These are phyloP conservation scores for Mormyrus lacerda DNA, from an alignment of 2,113 vertebrate species.

Conservation along the genomic window DNA sequence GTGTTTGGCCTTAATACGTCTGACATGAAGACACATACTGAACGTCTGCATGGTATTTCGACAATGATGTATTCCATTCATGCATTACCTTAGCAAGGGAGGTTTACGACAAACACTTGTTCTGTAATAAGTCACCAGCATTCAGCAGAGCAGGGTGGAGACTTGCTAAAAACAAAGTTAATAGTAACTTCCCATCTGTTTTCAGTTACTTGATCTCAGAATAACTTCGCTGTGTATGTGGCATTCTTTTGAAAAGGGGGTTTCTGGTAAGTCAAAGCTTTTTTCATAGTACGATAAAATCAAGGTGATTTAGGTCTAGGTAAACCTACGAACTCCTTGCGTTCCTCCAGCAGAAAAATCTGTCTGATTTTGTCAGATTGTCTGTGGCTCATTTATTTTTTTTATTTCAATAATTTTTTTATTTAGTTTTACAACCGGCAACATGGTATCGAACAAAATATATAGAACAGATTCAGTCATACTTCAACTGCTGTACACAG, in stretches of 20 bases:
- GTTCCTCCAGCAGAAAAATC: neutral
- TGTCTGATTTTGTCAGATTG: neutral
- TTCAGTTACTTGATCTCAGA: neutral
- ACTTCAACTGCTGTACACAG: neutral
- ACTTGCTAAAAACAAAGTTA: neutral
- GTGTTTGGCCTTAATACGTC: neutral
- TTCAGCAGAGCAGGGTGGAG: neutral
- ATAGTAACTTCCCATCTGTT: neutral
- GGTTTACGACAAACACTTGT: neutral
- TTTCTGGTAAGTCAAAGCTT: neutral
- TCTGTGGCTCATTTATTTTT: neutral
- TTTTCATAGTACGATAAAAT: neutral
- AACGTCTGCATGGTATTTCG: neutral
- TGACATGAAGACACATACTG: neutral
- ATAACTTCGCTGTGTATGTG: neutral
- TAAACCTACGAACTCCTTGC: neutral
- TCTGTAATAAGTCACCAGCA: neutral
- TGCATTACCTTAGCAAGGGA: neutral
- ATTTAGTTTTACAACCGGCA: neutral
- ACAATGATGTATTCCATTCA: neutral
- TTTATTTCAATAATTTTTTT: neutral
- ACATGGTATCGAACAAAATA: neutral
- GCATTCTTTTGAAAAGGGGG: neutral
- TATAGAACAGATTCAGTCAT: neutral
- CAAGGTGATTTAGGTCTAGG: neutral